These are phyloP conservation scores for Philypnodon macrostomus DNA, from an alignment of 2,797 vertebrate genomes.

Conservation along the genomic window DNA sequence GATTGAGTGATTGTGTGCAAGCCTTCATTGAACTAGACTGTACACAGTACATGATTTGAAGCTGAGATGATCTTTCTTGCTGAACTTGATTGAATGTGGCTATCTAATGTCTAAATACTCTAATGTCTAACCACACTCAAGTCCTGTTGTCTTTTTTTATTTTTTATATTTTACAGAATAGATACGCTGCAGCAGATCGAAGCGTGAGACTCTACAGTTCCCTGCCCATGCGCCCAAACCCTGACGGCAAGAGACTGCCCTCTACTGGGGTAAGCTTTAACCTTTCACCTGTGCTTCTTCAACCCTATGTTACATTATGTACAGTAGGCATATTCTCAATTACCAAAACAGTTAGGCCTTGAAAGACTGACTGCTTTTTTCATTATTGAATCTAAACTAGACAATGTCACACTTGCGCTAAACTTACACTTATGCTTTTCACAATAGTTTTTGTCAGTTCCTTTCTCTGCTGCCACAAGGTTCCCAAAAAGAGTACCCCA, in stretches of 20 bases:
- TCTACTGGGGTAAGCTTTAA: conserved; percentile 79
- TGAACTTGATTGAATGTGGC: no score
- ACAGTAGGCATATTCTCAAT: background rate
- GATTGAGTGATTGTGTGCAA: no score
- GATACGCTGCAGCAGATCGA: conserved; percentile 78
- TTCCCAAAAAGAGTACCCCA: conserved; percentile 19
- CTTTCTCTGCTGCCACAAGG: conserved; percentile 9
- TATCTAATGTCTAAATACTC: no score
- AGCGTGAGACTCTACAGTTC: conserved; percentile 80
- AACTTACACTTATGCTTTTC: background rate
- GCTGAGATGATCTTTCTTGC: no score
- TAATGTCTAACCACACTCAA: no score
- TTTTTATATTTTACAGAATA: conserved; percentile 70
- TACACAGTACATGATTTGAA: no score
- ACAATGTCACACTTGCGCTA: no score
- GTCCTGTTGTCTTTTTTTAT: conserved; percentile 23
- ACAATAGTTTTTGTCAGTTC: conserved; percentile 4
- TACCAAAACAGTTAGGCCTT: no score
- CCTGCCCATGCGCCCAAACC: conserved; percentile 81
- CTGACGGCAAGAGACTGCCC: conserved; percentile 84
- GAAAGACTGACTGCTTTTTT: no score
- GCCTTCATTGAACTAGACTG: no score
- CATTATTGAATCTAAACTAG: no score
- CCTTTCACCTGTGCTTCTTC: conserved; percentile 6
- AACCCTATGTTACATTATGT: conserved; percentile 9